phyloP scores from a whole-genome alignment of 2,888 invertebrate species.

The Drosophila cracens region DNA sequence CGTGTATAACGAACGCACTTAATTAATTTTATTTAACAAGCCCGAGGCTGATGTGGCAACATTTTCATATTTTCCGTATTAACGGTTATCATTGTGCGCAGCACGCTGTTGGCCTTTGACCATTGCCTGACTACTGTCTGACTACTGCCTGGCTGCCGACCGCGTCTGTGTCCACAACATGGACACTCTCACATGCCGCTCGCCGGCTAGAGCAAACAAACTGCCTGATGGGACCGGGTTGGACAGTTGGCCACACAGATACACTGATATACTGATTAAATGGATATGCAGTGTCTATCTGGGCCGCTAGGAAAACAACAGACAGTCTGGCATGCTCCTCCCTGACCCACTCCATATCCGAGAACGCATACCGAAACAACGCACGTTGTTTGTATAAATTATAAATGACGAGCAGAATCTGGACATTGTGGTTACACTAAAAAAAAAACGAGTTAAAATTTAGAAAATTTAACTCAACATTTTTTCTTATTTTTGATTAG shows the following conservation, averaged over 20 bases:
- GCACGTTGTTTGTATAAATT: slow-evolving; percentile 56
- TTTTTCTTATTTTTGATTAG: not conserved
- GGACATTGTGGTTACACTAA: not conserved
- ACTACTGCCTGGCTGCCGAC: slow-evolving; percentile 5
- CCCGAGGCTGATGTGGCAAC: slow-evolving; percentile 47
- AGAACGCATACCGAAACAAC: not conserved
- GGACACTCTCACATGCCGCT: slow-evolving; percentile 45
- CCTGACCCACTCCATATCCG: not conserved
- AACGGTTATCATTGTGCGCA: slow-evolving; percentile 51
- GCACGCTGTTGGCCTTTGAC: slow-evolving; percentile 16
- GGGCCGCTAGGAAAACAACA: slow-evolving; percentile 50
- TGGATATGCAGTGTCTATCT: slow-evolving; percentile 67
- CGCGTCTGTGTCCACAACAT: slow-evolving; percentile 47
- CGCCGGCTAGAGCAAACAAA: slow-evolving; percentile 39
- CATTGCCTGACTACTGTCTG: not conserved
- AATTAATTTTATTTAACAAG: slow-evolving; percentile 71
- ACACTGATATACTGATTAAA: slow-evolving; percentile 70
- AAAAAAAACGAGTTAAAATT: not conserved
- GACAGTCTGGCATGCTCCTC: slow-evolving; percentile 23
- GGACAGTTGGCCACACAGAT: slow-evolving; percentile 39
- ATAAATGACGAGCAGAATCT: slow-evolving; percentile 61
- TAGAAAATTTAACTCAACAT: not conserved
- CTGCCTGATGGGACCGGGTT: slow-evolving; percentile 10
- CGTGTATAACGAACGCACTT: slow-evolving; percentile 49
- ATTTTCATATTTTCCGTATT: slow-evolving; percentile 69